phyloP scores from a whole-genome alignment of 37 sponge, comb jelly and placozoan genomes.

The Bolinopsis microptera region DNA sequence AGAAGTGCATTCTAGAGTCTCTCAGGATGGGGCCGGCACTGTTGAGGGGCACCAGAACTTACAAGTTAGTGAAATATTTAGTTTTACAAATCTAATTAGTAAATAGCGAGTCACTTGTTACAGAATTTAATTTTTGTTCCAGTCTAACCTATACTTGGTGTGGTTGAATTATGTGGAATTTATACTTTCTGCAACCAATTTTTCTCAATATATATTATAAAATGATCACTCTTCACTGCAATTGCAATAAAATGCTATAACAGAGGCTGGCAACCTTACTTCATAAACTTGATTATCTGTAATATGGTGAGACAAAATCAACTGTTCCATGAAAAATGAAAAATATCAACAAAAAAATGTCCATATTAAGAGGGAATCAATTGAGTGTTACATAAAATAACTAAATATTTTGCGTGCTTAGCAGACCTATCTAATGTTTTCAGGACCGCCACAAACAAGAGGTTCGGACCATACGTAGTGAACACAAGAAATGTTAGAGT shows the following conservation, averaged over 20 bases:
- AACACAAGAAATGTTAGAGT: background rate
- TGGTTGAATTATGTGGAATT: too few relatives aligned
- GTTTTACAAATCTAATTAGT: background rate
- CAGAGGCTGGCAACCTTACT: too few relatives aligned
- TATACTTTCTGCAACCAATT: background rate
- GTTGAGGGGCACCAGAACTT: slow-evolving; percentile 2
- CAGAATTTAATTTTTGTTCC: background rate
- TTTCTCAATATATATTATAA: too few relatives aligned
- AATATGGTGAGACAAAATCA: too few relatives aligned
- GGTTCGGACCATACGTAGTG: background rate
- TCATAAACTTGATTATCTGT: too few relatives aligned
- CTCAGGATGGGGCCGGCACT: slow-evolving; percentile 1
- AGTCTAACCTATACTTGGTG: too few relatives aligned
- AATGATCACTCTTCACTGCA: too few relatives aligned
- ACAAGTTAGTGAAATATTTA: background rate
- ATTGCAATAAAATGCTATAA: too few relatives aligned
- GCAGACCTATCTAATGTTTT: background rate
- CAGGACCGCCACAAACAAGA: background rate
- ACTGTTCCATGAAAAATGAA: background rate
- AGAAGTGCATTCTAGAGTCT: background rate
- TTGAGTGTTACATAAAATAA: too few relatives aligned
- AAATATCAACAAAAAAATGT: background rate
- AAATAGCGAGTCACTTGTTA: background rate
- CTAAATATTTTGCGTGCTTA: background rate
- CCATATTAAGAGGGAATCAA: too few relatives aligned